These are phyloP conservation scores for Stomatorhinus ivindoensis DNA, from an alignment of 2,113 vertebrate genomes.

Conservation along the genomic window DNA sequence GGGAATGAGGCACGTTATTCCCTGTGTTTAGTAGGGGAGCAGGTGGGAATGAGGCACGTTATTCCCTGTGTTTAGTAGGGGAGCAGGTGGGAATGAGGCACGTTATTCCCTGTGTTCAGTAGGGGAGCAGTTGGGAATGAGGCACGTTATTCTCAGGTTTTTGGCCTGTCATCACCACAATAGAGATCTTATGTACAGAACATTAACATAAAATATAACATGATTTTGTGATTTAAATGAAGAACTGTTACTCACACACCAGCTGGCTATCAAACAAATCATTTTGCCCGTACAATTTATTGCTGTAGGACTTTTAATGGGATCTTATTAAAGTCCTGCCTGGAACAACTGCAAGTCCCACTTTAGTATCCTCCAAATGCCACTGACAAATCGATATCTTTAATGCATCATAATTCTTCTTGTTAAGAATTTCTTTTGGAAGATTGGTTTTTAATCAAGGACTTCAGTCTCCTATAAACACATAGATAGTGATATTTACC, in stretches of 20 bases:
- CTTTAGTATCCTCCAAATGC: background rate
- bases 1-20: constrained; percentile 7
- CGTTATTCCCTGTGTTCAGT: constrained; percentile 9
- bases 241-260: background rate
- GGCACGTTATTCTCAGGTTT: no score
- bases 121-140: constrained; percentile 16
- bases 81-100: constrained; percentile 39
- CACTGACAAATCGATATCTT: background rate
- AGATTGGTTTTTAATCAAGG: background rate
- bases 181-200: background rate
- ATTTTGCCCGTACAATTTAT: background rate
- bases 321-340: background rate
- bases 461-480: background rate
- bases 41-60: constrained; percentile 7
- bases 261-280: background rate
- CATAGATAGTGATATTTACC: background rate
- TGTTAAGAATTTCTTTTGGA: background rate
- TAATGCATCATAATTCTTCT: constrained; percentile 1
- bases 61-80: constrained; percentile 15
- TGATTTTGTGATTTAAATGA: background rate
- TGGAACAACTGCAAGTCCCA: background rate
- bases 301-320: background rate
- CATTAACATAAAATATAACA: background rate
- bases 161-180: background rate
- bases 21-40: constrained; percentile 9